These are phyloP conservation scores for Labeo catla DNA, from an alignment of 2,113 vertebrate genomes.

Conservation along the genomic window DNA sequence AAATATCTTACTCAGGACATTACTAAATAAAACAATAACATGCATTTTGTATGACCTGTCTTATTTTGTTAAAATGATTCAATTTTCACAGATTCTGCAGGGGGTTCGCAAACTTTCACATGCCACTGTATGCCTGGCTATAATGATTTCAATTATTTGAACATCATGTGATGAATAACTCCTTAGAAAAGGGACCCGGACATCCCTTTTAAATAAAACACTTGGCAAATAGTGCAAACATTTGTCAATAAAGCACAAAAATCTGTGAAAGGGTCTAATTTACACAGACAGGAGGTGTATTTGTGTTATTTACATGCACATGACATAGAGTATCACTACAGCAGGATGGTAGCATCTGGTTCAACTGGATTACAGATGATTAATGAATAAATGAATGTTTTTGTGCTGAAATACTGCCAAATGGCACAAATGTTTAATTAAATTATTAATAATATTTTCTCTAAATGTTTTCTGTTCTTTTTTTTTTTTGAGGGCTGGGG, in stretches of 20 bases:
- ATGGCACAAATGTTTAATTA: background rate
- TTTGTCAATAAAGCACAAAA: background rate
- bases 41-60: too few relatives aligned
- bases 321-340: too few relatives aligned
- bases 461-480: background rate
- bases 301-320: background rate
- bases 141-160: background rate
- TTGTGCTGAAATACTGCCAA: background rate
- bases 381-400: background rate
- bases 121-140: too few relatives aligned
- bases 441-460: background rate
- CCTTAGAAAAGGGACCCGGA: background rate
- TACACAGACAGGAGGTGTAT: background rate
- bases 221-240: background rate
- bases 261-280: background rate
- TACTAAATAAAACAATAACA: too few relatives aligned
- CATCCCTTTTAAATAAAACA: background rate
- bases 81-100: too few relatives aligned
- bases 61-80: too few relatives aligned
- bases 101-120: too few relatives aligned
- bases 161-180: background rate
- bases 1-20: too few relatives aligned
- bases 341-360: too few relatives aligned
- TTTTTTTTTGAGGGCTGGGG: slow-evolving; percentile 87
- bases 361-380: background rate